Conservation (phyloP, 2,113 vertebrate species). For the Dissostichus mawsoni region DNA sequence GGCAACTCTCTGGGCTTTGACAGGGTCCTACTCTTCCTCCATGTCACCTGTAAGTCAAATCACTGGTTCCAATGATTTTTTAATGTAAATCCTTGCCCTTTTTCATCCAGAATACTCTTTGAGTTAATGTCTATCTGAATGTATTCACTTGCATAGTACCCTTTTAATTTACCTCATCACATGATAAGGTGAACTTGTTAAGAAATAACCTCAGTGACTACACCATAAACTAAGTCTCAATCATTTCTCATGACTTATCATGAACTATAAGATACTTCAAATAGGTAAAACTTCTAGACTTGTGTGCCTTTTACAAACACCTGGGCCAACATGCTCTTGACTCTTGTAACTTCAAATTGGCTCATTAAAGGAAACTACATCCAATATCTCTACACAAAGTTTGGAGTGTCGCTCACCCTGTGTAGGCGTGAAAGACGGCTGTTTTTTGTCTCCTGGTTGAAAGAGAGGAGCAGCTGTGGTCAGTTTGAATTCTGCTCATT, state of each 20-base stretch:
- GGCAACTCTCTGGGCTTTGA: constrained; percentile 92
- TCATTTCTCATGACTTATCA: background rate
- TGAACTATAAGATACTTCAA: background rate
- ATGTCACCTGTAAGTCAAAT: constrained; percentile 88
- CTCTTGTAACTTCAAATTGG: constrained; percentile 18
- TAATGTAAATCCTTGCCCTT: background rate
- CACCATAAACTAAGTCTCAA: background rate
- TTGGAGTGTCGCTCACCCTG: constrained; percentile 22
- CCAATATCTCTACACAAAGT: constrained; percentile 12
- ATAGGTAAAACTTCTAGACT: constrained; percentile 29
- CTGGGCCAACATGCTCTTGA: background rate
- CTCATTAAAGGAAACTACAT: constrained; percentile 41
- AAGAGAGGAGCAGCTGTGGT: constrained; percentile 13
- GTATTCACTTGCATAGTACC: background rate
- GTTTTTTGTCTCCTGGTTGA: constrained; percentile 33
- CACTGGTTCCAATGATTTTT: background rate
- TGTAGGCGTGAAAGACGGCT: constrained; percentile 1
- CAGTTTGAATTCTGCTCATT: constrained; percentile 52
- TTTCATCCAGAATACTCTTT: background rate
- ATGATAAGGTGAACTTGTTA: background rate
- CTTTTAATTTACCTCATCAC: background rate
- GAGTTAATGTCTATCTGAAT: background rate
- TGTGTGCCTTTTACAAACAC: background rate
- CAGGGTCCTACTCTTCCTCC: constrained; percentile 90
- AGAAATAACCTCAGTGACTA: background rate